A percentile compares a stretch with the other conserved stretches of the same genome.
Conservation (phyloP, 2,113 vertebrate species). For the Stigmatopora argus region DNA sequence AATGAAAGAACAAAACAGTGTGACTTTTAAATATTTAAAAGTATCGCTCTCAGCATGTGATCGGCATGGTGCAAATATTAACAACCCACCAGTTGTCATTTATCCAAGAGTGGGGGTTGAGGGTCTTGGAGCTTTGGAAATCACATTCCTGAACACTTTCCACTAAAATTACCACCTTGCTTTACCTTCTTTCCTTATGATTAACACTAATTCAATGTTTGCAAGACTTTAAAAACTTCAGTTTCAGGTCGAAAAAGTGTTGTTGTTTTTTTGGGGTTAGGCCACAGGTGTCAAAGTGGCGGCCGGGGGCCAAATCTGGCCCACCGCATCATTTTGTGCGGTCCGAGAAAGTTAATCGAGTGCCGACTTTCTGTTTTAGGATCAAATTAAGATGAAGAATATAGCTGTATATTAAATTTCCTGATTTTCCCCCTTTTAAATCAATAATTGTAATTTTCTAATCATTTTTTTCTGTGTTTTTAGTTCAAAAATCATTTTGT, state of each 20-base stretch:
- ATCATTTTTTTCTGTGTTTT: no score
- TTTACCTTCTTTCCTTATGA: background rate
- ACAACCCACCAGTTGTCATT: conserved; percentile 25
- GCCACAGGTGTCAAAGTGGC: no score
- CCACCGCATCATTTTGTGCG: no score
- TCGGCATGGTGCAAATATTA: conserved; percentile 23
- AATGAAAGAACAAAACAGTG: conserved; percentile 38
- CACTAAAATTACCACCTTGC: conserved; percentile 4
- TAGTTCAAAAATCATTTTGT: no score
- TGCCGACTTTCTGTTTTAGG: no score
- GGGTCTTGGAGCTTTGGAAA: conserved; percentile 2
- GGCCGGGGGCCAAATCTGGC: no score
- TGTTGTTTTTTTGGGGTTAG: background rate
- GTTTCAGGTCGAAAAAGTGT: background rate
- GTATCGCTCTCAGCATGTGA: conserved; percentile 33
- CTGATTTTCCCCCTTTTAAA: no score
- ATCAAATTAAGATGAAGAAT: no score
- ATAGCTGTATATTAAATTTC: no score
- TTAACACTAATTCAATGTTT: background rate
- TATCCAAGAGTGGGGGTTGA: conserved; percentile 15
- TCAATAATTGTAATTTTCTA: no score
- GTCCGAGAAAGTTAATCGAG: no score
- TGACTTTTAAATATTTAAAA: conserved; percentile 45
- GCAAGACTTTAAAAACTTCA: background rate
- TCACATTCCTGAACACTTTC: conserved; percentile 10